Conservation (phyloP, 2,888 invertebrate species). For the Eueremaeus valkanovi region DNA sequence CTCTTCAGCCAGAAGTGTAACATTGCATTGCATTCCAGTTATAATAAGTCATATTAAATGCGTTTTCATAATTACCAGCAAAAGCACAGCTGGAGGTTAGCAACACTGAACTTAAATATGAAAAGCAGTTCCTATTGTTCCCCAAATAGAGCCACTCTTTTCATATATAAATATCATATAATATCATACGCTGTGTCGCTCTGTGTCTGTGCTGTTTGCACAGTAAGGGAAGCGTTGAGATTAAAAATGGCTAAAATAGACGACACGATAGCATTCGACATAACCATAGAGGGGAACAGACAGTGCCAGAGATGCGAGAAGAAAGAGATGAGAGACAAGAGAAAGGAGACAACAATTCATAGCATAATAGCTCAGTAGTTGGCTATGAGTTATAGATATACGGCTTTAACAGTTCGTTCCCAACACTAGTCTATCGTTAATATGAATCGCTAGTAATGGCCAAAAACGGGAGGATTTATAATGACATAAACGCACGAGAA, state of each 20-base stretch:
- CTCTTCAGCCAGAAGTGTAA: constrained; percentile 26
- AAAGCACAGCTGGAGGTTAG: constrained; percentile 26
- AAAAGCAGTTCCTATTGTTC: constrained; percentile 16
- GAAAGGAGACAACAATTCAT: neutral
- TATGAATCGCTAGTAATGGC: neutral
- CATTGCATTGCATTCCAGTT: constrained; percentile 11
- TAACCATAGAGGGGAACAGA: neutral
- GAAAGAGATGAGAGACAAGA: neutral
- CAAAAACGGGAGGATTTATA: constrained; percentile 5
- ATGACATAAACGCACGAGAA: constrained; percentile 21
- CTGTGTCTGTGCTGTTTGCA: neutral
- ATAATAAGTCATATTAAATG: constrained; percentile 35
- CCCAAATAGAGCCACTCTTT: constrained; percentile 24
- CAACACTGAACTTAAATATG: neutral
- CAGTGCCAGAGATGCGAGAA: no score
- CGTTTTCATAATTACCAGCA: constrained; percentile 28
- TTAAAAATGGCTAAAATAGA: constrained; percentile 10
- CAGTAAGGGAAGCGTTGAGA: neutral
- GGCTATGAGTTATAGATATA: constrained; percentile 14
- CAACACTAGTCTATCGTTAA: neutral
- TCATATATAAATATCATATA: neutral
- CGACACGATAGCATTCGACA: neutral
- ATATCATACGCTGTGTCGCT: constrained; percentile 8
- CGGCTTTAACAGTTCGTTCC: constrained; percentile 16
- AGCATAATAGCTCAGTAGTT: neutral